phyloP scores from a whole-genome alignment of 2,888 invertebrate species.

The Muschampia plurimacula region DNA sequence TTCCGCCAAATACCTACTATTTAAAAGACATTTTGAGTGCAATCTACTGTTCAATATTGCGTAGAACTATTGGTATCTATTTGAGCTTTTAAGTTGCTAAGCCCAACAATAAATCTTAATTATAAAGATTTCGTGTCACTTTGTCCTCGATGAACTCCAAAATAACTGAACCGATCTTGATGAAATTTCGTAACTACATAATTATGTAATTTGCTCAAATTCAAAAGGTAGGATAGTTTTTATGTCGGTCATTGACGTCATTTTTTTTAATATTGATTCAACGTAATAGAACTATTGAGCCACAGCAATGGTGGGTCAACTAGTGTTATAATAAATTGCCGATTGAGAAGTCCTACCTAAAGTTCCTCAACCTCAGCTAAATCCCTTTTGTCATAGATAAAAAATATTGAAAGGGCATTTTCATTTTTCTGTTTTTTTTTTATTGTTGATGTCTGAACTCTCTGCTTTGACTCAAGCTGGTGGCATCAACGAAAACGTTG shows the following conservation, averaged over 20 bases:
- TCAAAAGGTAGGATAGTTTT: too few species aligned
- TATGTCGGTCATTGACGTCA: too few species aligned
- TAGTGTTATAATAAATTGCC: constrained; percentile 21
- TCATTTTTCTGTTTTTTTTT: constrained; percentile 32
- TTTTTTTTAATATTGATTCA: too few species aligned
- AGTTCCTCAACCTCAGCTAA: constrained; percentile 16
- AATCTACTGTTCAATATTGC: constrained; percentile 4
- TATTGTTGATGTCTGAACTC: constrained; percentile 80
- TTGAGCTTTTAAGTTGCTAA: constrained; percentile 28
- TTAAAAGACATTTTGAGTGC: background rate
- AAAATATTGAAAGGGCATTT: constrained; percentile 28
- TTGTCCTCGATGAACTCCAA: too few species aligned
- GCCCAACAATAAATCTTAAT: constrained; percentile 8
- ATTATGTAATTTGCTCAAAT: too few species aligned
- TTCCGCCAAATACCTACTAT: constrained; percentile 14
- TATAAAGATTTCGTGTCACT: too few species aligned
- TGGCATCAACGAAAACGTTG: constrained; percentile 97
- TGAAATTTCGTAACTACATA: too few species aligned
- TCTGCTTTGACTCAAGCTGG: constrained; percentile 93
- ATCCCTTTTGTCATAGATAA: constrained; percentile 40
- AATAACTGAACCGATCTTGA: too few species aligned
- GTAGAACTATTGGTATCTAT: constrained; percentile 13
- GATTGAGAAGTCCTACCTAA: constrained; percentile 8
- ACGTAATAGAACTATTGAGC: too few species aligned
- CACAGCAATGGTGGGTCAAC: too few species aligned